Base-by-base conservation (phyloP, 92 coral and sea anemone species). In the Porites lobata region DNA sequence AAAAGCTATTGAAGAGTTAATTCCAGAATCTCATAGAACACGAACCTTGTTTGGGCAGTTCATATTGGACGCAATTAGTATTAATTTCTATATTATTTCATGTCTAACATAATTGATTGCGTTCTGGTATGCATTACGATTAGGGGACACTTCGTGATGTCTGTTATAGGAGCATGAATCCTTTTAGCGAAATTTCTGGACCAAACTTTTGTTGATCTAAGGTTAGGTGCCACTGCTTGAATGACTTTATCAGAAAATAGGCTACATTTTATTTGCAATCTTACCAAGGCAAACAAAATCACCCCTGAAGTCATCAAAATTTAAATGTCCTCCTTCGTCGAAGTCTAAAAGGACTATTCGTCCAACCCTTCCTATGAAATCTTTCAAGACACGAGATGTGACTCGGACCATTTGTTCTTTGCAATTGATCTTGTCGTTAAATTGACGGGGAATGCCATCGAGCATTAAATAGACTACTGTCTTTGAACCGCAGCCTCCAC, bases 221-320 rank as follows among this genome's bases (percentile, higher is more conserved):
- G 47, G 47, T 38, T 38, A 38, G 47, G 47, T 38, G 6, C 47
- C 47, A 38, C 47, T 38, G 47, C 47, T 38, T 38, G 47, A 38
- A 38, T 38, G 47, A 38, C 4, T 38, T 38, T 38, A 38, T 3
- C 47, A 38, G 0, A 4, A 38, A 38, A 3, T 4, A 38, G 47
- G 6, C 47, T 38, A 38, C 47, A 38, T 38, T 38, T 38, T 38
- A 38, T 38, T 38, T 38, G 47, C 47, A 38, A 38, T 38, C 47
- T 77, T 56, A 77, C 81, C 81, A 11, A 77, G 68, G 58, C 81
- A 77, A 29, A 54, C 81, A 24, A 54, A 77, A 29, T 77, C 81
- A 1, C 81, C 68, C 58, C 65, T 18, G 69, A 77, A 61, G 81
- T 54, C 65, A 61, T 77, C 81, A 77, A 77, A 77, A 22, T 77